Base-by-base conservation (phyloP, 1,140 invertebrate genomes). In the Steinernema feltiae region DNA sequence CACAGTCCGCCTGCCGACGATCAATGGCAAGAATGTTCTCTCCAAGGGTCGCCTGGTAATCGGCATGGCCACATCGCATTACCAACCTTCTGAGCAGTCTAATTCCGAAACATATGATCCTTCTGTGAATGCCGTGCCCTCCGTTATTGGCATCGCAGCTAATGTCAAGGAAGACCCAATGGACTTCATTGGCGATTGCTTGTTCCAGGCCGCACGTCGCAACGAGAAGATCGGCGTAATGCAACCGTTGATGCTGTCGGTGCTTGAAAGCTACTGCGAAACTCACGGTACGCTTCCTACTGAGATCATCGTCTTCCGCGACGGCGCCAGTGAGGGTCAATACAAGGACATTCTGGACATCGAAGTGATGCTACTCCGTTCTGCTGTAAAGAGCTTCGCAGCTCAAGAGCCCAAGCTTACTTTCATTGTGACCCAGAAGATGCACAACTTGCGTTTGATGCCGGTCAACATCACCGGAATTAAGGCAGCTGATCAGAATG, bases 361-460 rank as follows among this genome's bases (percentile, higher is more conserved):
- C 7, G 35, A 41, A 18, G 7, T 7, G 35, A 41, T 41, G 35
- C 35, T 41, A 41, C 35, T 41, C 7, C 35, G 18, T 41, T 18
- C 35, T 41, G 7, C 35, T 18, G 35, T 41, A 7, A 7, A 7
- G 35, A 18, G 18, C 18, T 41, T 41, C n/a, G n/a, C n/a, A n/a
- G n/a, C n/a, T n/a, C n/a, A n/a, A n/a, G 35, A 41, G 87, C 96
- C 96, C 35, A 95, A 95, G 69, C 98, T 99, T 80, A 98, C 96
- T 24, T 98, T 98, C 87, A 98, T 99, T 81, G 95, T 97, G 24
- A 95, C 98, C 0, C 96, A 99, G 88, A 97, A 97, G 87, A 89
- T 93, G 1, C 94, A 96, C 89, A 95, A 98, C 87, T 98, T 95
- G 1, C 90, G 90, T 74, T 89, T 99, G 70, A 98, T 98, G 88